Conservation (phyloP, 2,888 invertebrate genomes). For the Archaeoteleia sp. region DNA sequence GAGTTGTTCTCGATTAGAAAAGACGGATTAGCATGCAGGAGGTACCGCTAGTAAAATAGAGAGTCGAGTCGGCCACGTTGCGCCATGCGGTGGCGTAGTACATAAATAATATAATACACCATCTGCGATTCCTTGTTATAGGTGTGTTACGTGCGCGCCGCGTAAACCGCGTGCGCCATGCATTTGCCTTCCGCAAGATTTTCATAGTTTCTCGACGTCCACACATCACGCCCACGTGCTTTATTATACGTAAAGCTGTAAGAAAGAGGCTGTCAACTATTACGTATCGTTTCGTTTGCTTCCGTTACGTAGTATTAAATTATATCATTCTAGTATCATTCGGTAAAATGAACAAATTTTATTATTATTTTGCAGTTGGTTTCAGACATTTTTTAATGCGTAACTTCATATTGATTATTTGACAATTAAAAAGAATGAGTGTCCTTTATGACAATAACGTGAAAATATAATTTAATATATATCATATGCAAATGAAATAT, state of each 20-base stretch:
- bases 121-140: slow-evolving; percentile 46
- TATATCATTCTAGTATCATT: no score
- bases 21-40: slow-evolving; percentile 68
- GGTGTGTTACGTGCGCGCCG: slow-evolving; percentile 21
- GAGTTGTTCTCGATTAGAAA: slow-evolving; percentile 65
- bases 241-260: background rate
- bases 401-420: no score
- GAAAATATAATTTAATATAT: no score
- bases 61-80: slow-evolving; percentile 60
- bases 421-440: no score
- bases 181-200: slow-evolving; percentile 9
- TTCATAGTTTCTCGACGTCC: slow-evolving; percentile 4
- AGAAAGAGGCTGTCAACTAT: background rate
- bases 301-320: no score
- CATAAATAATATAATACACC: slow-evolving; percentile 56
- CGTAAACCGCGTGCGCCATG: slow-evolving; percentile 3
- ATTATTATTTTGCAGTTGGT: no score
- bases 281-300: no score
- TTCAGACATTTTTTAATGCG: no score
- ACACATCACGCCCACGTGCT: slow-evolving; percentile 1
- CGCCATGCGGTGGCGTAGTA: slow-evolving; percentile 49
- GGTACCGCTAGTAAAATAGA: slow-evolving; percentile 63
- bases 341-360: no score
- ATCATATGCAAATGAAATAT: no score
- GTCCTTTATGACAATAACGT: no score